Percentiles rank a stretch among this genome's conserved stretches.
Conservation (phyloP, 2,888 invertebrate species). For the Oxyscelio sp. region DNA sequence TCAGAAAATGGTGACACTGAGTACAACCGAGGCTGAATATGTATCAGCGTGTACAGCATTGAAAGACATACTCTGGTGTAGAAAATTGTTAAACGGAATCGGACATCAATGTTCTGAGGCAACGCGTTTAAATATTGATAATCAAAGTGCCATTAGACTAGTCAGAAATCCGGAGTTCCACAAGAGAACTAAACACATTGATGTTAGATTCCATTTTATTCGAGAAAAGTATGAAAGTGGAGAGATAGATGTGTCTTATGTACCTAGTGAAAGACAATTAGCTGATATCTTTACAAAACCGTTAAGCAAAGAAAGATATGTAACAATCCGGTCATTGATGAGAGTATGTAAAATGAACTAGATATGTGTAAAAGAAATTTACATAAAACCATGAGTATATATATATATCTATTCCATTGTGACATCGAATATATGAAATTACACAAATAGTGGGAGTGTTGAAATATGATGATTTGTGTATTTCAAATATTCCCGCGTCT, state of each 20-base stretch:
- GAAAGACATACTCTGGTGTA: slow-evolving; percentile 51
- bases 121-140: slow-evolving; percentile 34
- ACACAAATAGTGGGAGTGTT: slow-evolving; percentile 40
- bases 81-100: slow-evolving; percentile 35
- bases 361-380: too few species aligned
- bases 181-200: too few species aligned
- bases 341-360: too few species aligned
- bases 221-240: slow-evolving; percentile 38
- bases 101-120: slow-evolving; percentile 18
- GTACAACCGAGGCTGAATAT: slow-evolving; percentile 58
- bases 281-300: slow-evolving; percentile 48
- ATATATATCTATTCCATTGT: too few species aligned
- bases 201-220: slow-evolving; percentile 45
- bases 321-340: background rate
- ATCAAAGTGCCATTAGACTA: slow-evolving; percentile 56
- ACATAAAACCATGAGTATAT: too few species aligned
- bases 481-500: too few species aligned
- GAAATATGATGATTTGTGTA: too few species aligned
- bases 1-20: slow-evolving; percentile 46
- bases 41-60: slow-evolving; percentile 39
- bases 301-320: slow-evolving; percentile 12
- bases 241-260: slow-evolving; percentile 28
- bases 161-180: slow-evolving; percentile 36
- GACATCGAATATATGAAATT: slow-evolving; percentile 13
- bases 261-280: slow-evolving; percentile 10